Conservation (phyloP, 2,113 vertebrate genomes). For the Mus spicilegus region DNA sequence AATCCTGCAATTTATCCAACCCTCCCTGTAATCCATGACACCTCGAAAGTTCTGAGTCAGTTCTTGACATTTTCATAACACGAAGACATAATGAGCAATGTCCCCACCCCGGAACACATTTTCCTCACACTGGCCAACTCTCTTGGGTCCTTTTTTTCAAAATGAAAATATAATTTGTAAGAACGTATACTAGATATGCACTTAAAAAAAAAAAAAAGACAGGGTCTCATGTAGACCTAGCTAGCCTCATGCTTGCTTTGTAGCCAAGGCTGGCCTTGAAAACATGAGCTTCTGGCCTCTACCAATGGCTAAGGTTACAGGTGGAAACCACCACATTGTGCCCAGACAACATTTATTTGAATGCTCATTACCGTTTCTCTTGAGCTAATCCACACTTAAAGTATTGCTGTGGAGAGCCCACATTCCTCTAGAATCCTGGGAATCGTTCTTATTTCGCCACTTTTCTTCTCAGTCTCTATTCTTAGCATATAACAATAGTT, state of each 20-base stretch:
- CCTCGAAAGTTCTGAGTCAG: conserved; percentile 28
- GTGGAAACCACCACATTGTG: neutral
- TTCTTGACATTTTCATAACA: conserved; percentile 10
- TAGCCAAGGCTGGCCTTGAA: neutral
- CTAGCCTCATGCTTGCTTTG: neutral
- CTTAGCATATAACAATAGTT: conserved; percentile 17
- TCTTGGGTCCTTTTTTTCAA: conserved; percentile 20
- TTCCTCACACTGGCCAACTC: conserved; percentile 37
- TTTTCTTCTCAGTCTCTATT: neutral
- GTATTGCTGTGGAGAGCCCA: neutral
- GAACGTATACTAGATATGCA: neutral
- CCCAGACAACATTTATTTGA: neutral
- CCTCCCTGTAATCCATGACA: neutral
- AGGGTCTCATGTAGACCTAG: neutral
- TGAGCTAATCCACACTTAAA: neutral
- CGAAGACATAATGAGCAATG: neutral
- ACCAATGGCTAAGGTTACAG: neutral
- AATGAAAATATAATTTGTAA: conserved; percentile 25
- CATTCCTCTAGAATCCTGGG: neutral
- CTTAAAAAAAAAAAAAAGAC: neutral
- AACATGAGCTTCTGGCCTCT: neutral
- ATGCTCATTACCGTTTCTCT: neutral
- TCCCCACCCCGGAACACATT: neutral
- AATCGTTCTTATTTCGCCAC: conserved; percentile 26
- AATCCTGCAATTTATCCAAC: neutral